phyloP scores from a whole-genome alignment of 2,113 vertebrate genomes.

The Pao palembangensis region DNA sequence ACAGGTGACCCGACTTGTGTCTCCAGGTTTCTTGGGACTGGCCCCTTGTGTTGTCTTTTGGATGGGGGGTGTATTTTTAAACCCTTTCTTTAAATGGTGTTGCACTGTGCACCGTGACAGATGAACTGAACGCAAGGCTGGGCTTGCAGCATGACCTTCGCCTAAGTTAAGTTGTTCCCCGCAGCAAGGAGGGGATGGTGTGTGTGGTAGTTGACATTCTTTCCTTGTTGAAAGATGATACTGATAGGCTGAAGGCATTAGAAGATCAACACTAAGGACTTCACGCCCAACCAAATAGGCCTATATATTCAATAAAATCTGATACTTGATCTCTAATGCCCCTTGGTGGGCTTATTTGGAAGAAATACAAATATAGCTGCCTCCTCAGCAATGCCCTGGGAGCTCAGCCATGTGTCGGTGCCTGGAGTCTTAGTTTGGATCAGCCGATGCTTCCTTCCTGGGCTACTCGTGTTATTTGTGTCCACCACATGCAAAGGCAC shows the following conservation, averaged over 20 bases:
- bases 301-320: constrained; percentile 66
- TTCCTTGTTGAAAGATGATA: constrained; percentile 69
- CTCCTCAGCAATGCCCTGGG: constrained; percentile 60
- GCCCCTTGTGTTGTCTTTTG: constrained; percentile 53
- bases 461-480: constrained; percentile 3
- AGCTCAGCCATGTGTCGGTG: constrained; percentile 47
- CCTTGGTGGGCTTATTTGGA: constrained; percentile 57
- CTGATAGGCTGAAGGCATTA: constrained; percentile 43
- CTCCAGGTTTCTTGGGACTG: constrained; percentile 37
- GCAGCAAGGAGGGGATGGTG: constrained; percentile 50
- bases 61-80: constrained; percentile 61
- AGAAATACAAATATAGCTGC: constrained; percentile 71
- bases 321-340: constrained; percentile 53
- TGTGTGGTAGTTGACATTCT: constrained; percentile 63
- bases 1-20: constrained; percentile 57
- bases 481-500: background rate
- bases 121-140: constrained; percentile 66
- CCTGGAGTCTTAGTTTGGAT: constrained; percentile 54
- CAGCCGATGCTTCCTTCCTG: constrained; percentile 38
- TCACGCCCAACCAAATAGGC: constrained; percentile 51
- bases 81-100: constrained; percentile 68
- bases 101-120: constrained; percentile 52
- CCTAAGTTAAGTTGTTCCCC: constrained; percentile 61
- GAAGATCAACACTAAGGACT: constrained; percentile 54
- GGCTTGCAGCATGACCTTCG: constrained; percentile 60